Percentiles rank a stretch among this genome's conserved stretches.
phyloP scores from a whole-genome alignment of 1,140 invertebrate genomes.

The Zaprionus vittiger region DNA sequence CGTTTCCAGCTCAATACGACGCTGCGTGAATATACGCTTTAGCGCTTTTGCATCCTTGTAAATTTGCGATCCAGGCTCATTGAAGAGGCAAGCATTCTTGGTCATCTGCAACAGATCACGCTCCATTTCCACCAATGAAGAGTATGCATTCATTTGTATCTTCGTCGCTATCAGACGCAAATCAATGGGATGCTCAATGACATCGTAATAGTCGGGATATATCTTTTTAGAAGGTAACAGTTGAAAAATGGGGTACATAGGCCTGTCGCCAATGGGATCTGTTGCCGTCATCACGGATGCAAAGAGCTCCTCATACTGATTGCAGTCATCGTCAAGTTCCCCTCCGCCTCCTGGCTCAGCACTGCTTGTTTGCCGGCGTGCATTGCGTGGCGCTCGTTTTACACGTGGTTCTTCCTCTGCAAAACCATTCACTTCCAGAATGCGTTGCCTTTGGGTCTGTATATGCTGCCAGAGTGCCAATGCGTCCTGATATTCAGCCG shows the following conservation, averaged over 20 bases:
- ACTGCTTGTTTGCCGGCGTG: conserved; percentile 74
- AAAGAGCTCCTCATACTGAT: conserved; percentile 92
- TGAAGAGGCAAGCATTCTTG: conserved; percentile 97
- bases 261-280: conserved; percentile 92
- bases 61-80: conserved; percentile 98
- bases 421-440: conserved; percentile 84
- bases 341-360: conserved; percentile 84
- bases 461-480: conserved; percentile 95
- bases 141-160: conserved; percentile 93
- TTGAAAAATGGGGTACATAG: conserved; percentile 93
- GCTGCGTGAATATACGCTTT: conserved; percentile 89
- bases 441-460: conserved; percentile 85
- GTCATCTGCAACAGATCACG: conserved; percentile 96
- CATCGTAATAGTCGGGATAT: conserved; percentile 98
- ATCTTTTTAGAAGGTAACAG: conserved; percentile 94
- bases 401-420: conserved; percentile 75
- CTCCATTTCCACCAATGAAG: conserved; percentile 92
- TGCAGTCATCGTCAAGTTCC: conserved; percentile 89
- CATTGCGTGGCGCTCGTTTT: conserved; percentile 66
- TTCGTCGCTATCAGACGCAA: conserved; percentile 96
- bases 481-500: conserved; percentile 96
- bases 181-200: conserved; percentile 98
- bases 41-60: conserved; percentile 97
- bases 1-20: conserved; percentile 84
- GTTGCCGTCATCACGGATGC: conserved; percentile 91